Evolutionary conservation across 2,113 vertebrate species (phyloP).

Genomic region (Coturnix japonica): DNA sequence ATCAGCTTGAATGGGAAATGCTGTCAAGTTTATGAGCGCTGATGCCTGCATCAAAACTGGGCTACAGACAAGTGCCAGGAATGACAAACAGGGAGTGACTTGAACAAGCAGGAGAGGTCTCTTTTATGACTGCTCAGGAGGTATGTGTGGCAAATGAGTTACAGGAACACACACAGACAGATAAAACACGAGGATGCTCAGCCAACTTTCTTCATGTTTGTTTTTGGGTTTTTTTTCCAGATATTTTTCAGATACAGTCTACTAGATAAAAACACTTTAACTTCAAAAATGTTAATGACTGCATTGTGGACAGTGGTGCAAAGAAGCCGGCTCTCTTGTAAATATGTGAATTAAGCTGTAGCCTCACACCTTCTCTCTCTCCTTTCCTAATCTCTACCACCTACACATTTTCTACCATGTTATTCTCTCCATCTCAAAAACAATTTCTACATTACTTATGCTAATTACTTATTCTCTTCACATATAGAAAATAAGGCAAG

Average conservation of each 20-base stretch:
- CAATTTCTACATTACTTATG: background rate
- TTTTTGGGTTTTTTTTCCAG: background rate
- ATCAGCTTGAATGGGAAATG: background rate
- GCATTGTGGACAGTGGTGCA: background rate
- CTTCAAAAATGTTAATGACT: background rate
- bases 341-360: background rate
- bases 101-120: background rate
- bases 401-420: background rate
- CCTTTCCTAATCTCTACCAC: conserved; percentile 8
- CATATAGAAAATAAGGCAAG: background rate
- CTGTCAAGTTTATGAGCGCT: background rate
- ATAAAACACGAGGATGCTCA: background rate
- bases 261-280: background rate
- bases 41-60: too few relatives aligned
- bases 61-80: background rate
- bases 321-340: background rate
- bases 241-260: background rate
- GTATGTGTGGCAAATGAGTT: background rate
- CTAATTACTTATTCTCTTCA: background rate
- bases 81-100: conserved; percentile 4
- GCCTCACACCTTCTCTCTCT: background rate
- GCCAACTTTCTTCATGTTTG: background rate
- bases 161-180: background rate
- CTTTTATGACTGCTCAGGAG: background rate
- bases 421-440: background rate